phyloP scores from a whole-genome alignment of 2,113 vertebrate genomes.

The Butorides virescens region DNA sequence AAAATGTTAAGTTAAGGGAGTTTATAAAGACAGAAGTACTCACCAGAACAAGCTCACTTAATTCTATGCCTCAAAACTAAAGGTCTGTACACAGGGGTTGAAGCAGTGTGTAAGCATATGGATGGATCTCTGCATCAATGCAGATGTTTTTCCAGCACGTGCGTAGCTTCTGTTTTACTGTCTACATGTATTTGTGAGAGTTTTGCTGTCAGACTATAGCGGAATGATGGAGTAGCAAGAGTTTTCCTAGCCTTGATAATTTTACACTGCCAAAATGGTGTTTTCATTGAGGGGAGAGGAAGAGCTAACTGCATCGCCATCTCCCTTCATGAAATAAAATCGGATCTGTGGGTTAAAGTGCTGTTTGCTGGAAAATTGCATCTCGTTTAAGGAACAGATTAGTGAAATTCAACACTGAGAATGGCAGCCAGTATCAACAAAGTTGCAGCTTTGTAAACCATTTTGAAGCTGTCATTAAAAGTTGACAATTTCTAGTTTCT shows the following conservation, averaged over 20 bases:
- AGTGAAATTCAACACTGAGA: background rate
- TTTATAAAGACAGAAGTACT: background rate
- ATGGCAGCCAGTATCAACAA: background rate
- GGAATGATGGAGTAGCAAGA: background rate
- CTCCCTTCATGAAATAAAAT: background rate
- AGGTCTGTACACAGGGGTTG: background rate
- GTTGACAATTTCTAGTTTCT: background rate
- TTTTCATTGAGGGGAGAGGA: background rate
- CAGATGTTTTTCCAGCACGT: background rate
- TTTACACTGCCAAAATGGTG: background rate
- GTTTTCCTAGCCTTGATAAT: background rate
- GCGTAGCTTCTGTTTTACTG: background rate
- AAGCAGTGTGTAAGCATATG: rapidly evolving
- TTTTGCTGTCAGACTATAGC: background rate
- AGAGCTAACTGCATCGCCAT: background rate
- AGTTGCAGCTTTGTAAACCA: background rate
- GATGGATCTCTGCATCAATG: background rate
- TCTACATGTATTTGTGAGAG: background rate
- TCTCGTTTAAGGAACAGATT: background rate
- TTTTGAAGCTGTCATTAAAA: background rate
- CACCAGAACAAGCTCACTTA: background rate
- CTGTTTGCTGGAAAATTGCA: background rate
- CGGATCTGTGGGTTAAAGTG: background rate
- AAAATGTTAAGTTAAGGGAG: background rate
- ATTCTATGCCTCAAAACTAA: background rate